Percentiles rank a stretch among this genome's conserved stretches.
phyloP scores from a whole-genome alignment of 1,140 invertebrate genomes.

The Lethocerus indicus region DNA sequence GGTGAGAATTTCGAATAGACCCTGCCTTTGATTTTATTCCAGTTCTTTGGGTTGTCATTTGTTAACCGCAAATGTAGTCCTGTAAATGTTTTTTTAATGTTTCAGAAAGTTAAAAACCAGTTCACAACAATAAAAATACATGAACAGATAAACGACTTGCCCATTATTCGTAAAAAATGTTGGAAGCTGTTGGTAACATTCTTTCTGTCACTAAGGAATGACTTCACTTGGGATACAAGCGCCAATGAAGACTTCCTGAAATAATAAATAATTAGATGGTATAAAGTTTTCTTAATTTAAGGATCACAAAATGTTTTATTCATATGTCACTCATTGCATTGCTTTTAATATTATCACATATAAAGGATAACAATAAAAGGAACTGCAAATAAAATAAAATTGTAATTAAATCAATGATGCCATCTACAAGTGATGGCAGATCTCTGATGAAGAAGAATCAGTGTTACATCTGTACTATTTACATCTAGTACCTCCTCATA shows the following conservation, averaged over 20 bases:
- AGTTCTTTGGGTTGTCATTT: constrained; percentile 23
- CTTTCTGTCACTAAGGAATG: constrained; percentile 24
- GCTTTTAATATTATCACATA: too few species aligned
- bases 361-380: too few species aligned
- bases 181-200: constrained; percentile 25
- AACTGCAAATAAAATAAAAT: too few species aligned
- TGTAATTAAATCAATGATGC: too few species aligned
- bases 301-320: too few species aligned
- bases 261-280: constrained; percentile 25
- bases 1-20: constrained; percentile 30
- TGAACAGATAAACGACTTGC: constrained; percentile 18
- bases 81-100: constrained; percentile 10
- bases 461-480: too few species aligned
- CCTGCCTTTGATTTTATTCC: constrained; percentile 30
- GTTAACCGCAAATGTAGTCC: constrained; percentile 25
- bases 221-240: constrained; percentile 26
- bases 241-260: constrained; percentile 25
- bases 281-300: constrained; percentile 23
- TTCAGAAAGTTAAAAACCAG: neutral
- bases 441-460: too few species aligned
- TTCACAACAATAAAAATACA: neutral
- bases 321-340: too few species aligned
- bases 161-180: constrained; percentile 27
- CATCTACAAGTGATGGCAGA: too few species aligned
- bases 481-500: too few species aligned